Evolutionary conservation across 2,888 invertebrate species (phyloP), one percentile per base, ranked within the genome.

Genomic region (Venusia cambrica): DNA sequence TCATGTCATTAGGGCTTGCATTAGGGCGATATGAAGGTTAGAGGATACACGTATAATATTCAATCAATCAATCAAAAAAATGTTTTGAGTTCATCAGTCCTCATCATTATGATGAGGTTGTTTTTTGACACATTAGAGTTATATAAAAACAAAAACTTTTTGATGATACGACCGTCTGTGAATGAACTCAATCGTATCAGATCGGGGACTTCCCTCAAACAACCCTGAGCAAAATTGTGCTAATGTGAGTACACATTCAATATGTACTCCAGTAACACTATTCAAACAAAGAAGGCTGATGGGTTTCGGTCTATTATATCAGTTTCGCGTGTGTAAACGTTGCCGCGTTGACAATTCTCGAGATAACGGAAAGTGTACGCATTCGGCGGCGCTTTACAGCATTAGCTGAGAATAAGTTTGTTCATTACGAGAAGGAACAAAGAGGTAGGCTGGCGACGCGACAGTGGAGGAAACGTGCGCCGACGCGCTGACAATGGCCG

Each of bases 391-490:
- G 69, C 66, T 69, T 75, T 71, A 71, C 70, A 64, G 77, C 57
- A 76, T 85, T 81, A 84, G 81, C 73, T 64, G 66, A 72, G 78
- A 83, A 79, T 80, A 87, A 87, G 84, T 87, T 87, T 76, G 81
- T 87, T 87, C 87, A 87, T 87, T 87, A 87, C 77, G 62, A 57
- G 54, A 54, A 72, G 56, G 76, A 85, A 84, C 87, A 84, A 85
- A 67, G 68, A 73, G 57, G 76, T 74, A 76, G 85, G 83, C 85
- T 75, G 79, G 80, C n/a, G n/a, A n/a, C n/a, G 62, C 81, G 78
- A 75, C 75, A 70, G 72, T 62, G 68, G 73, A 84, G 85, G 85
- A 85, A 87, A 85, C 84, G 81, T 85, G 85, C 83, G 85, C 81
- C 80, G 79, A 84, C 83, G 87, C 81, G 72, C 75, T 67, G 60